Base-by-base conservation (phyloP, 2,797 vertebrate genomes). In the Micrastur ruficollis region DNA sequence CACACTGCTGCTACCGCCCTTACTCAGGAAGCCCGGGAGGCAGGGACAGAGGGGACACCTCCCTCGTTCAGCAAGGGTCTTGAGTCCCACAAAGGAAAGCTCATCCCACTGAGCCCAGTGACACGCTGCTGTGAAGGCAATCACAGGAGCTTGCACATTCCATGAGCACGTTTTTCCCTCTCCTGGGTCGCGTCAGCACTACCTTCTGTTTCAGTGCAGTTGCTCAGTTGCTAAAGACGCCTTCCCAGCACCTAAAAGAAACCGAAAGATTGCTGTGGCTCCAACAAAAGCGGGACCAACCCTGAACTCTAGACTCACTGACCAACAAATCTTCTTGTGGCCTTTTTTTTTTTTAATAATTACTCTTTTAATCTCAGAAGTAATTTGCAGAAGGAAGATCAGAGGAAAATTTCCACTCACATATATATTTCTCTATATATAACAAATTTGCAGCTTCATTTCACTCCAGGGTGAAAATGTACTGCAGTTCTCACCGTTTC, bases 311-410 rank as follows among this genome's bases (percentile, higher is more conserved):
- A 68, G 20, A 34, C 3, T 62, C 50, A 12, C 12, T n/a, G 31
- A 53, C 14, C 18, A 72, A 91, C 81, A 93, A 78, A 86, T 90
- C 47, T 79, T 70, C 17, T 42, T 50, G 27, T 44, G 47, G 4
- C 6, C 29, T 50, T 55, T 71, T 76, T 61, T 34, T 31, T 27
- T 23, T 11, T 29, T 10, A 42, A 42, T 42, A 91, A 86, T 94
- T 90, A 94, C 46, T 38, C 16, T 71, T 93, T 87, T 92, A 93
- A 93, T 90, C 81, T 83, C 61, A 49, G 58, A 90, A 92, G 66
- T 81, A 95, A 85, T 87, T 93, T 95, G 63, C 62, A 86, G 56
- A 80, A 14, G 12, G 52, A 91, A 84, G 36, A 95, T 52, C 55
- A 72, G 70, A 49, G 18, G 40, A 78, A 89, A 75, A 68, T 72